These are phyloP conservation scores for Thymelicus sylvestris DNA, from an alignment of 2,888 invertebrate species.

Conservation along the genomic window DNA sequence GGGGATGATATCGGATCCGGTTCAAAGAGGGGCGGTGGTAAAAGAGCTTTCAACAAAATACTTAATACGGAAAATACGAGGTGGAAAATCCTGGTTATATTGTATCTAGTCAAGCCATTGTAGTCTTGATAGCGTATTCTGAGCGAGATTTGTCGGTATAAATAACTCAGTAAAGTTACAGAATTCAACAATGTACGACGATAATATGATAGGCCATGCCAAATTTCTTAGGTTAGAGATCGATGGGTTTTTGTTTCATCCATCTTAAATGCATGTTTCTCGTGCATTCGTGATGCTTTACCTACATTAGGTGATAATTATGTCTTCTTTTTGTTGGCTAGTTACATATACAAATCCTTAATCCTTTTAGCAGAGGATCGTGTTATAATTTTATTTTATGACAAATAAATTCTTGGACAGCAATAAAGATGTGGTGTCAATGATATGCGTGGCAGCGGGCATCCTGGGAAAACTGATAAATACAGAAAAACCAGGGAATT, in stretches of 20 bases:
- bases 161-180: conserved; percentile 15
- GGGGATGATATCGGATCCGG: conserved; percentile 77
- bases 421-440: not conserved
- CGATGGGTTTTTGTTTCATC: too few relatives aligned
- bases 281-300: too few relatives aligned
- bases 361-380: not conserved
- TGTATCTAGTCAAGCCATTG: conserved; percentile 63
- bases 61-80: conserved; percentile 71
- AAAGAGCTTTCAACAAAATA: conserved; percentile 78
- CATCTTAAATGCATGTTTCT: too few relatives aligned
- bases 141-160: conserved; percentile 29
- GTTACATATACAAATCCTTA: not conserved
- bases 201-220: too few relatives aligned
- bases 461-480: too few relatives aligned
- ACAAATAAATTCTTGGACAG: not conserved
- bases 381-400: not conserved
- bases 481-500: not conserved
- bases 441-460: not conserved
- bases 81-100: conserved; percentile 73
- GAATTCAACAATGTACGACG: too few relatives aligned
- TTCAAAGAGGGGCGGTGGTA: conserved; percentile 65
- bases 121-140: conserved; percentile 47
- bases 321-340: not conserved
- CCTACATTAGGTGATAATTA: not conserved
- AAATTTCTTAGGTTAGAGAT: too few relatives aligned